These are phyloP conservation scores for Philereme transversata DNA, from an alignment of 2,888 invertebrate genomes.

Conservation along the genomic window DNA sequence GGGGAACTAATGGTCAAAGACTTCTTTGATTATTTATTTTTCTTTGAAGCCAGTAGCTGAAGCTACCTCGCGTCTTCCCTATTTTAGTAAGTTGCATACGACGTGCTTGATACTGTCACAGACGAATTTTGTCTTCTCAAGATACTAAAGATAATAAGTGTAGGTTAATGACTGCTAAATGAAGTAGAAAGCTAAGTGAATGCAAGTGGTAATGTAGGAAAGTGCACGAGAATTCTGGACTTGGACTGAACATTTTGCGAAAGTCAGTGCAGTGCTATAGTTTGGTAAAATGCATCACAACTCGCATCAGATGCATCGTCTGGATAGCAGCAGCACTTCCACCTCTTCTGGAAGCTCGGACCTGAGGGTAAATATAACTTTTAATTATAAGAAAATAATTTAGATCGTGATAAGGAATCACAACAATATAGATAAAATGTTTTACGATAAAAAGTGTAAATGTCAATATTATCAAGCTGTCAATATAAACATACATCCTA, in stretches of 20 bases:
- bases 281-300: constrained; percentile 26
- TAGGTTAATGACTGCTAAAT: constrained; percentile 24
- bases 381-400: background rate
- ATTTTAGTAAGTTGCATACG: background rate
- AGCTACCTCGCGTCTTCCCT: too few relatives aligned
- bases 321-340: constrained; percentile 66
- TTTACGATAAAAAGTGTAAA: too few relatives aligned
- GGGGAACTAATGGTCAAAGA: too few relatives aligned
- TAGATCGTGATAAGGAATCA: too few relatives aligned
- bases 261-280: constrained; percentile 7
- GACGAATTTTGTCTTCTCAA: constrained; percentile 11
- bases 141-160: constrained; percentile 22
- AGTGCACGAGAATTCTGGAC: constrained; percentile 11
- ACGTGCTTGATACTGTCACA: constrained; percentile 5
- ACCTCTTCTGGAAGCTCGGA: constrained; percentile 75
- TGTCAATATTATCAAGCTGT: too few relatives aligned
- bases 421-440: too few relatives aligned
- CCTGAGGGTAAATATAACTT: constrained; percentile 63
- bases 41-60: too few relatives aligned
- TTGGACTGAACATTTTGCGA: constrained; percentile 9
- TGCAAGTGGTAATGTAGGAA: constrained; percentile 13
- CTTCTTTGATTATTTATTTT: too few relatives aligned
- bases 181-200: constrained; percentile 28
- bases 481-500: too few relatives aligned
- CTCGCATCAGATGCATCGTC: constrained; percentile 53